Base-by-base conservation (phyloP, 2,113 vertebrate genomes). In the Sturnus vulgaris region DNA sequence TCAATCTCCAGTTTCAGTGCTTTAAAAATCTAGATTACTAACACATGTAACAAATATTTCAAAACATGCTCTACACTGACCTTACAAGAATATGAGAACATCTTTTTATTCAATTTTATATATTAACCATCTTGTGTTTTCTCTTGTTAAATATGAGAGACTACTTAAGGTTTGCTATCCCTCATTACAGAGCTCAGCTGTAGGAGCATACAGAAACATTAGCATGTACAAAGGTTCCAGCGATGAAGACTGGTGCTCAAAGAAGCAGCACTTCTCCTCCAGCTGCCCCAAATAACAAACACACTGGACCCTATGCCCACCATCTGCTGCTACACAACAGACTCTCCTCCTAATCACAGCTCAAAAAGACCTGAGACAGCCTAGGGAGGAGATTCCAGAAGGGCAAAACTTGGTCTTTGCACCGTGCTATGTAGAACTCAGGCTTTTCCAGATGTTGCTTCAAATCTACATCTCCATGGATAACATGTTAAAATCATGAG, bases 51-150 rank as follows among this genome's bases (percentile, higher is more conserved):
- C 25, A 39, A 61, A 33, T 7, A 66, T 42, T 86, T 47, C 33
- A 65, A 39, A 71, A 68, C 31, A 33, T 0, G 0, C 31, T 68
- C 17, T 28, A 47, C 31, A 39, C 6, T 24, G 42, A 46, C 37
- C 46, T 40, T 81, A 40, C 4, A 50, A 49, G 68, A 72, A 53
- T 30, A 33, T 9, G 15, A 86, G 40, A 88, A 64, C 5, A 68
- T 6, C 5, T 21, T 69, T 86, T 63, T 57, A 8, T 53, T 81
- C 37, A 80, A 77, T 70, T 31, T 24, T 40, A 9, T 33, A 5
- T 11, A 35, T 52, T 53, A 37, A 72, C 25, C 52, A 56, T 8
- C 40, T 16, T 69, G 35, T 23, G 17, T n/a, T 76, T 37, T 52
- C 47, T 59, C 14, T 33, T 30, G 4, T 25, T 42, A 44, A 40